These are phyloP conservation scores for Trematomus loennbergii DNA, from an alignment of 2,113 vertebrate species.

Conservation along the genomic window DNA sequence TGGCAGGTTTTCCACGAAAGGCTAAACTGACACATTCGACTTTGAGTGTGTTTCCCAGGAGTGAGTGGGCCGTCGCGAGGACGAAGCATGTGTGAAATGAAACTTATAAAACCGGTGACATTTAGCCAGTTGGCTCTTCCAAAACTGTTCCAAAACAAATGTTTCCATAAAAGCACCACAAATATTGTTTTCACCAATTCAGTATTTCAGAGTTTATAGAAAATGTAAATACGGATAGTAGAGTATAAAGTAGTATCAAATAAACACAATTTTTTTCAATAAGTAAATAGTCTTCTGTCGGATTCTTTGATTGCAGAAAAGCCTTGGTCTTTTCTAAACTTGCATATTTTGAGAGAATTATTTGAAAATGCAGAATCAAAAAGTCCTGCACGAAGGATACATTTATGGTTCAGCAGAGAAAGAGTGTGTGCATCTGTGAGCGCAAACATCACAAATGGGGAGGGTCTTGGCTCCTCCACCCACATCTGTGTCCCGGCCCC, in stretches of 20 bases:
- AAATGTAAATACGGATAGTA: not conserved
- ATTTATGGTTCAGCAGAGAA: not conserved
- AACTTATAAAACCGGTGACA: constrained; percentile 23
- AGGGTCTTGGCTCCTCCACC: not conserved
- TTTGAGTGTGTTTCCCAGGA: not conserved
- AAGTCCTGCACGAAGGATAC: not conserved
- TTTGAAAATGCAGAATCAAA: not conserved
- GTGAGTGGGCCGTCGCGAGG: constrained; percentile 31
- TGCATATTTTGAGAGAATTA: not conserved
- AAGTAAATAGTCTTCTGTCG: not conserved
- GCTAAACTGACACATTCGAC: too few species aligned
- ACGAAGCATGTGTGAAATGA: constrained; percentile 22
- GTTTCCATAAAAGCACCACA: not conserved
- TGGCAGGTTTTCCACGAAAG: too few species aligned
- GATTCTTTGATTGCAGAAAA: not conserved
- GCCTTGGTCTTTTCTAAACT: not conserved
- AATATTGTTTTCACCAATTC: not conserved
- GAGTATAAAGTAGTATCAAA: too few species aligned
- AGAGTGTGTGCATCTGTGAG: constrained; percentile 18
- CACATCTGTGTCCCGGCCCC: constrained; percentile 58
- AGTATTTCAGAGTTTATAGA: not conserved
- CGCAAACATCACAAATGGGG: not conserved
- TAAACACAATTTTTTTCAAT: too few species aligned
- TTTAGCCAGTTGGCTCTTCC: constrained; percentile 29
- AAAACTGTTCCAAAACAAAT: constrained; percentile 4